phyloP scores from a whole-genome alignment of 2,797 vertebrate genomes.

The Anguilla obscura region DNA sequence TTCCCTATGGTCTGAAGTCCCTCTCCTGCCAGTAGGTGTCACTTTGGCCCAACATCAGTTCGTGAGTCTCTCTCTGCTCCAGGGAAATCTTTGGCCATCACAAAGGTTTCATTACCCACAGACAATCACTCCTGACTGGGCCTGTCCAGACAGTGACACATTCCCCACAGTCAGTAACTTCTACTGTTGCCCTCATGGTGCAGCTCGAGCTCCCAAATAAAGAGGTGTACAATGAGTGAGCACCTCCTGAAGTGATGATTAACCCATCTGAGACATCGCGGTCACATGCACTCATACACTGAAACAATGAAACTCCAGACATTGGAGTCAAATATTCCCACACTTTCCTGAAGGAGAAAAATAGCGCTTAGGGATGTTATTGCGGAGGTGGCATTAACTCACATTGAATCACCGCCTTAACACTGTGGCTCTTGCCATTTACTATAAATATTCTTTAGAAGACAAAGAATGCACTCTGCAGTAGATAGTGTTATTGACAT shows the following conservation, averaged over 20 bases:
- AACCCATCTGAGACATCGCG: neutral
- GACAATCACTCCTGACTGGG: neutral
- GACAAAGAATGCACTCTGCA: neutral
- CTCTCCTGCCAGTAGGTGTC: constrained; percentile 16
- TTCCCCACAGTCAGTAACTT: constrained; percentile 60
- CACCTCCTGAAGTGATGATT: neutral
- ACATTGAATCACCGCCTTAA: neutral
- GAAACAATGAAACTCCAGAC: constrained; percentile 13
- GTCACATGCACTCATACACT: neutral
- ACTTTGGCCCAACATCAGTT: constrained; percentile 23
- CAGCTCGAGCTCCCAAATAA: neutral
- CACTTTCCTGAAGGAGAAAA: neutral
- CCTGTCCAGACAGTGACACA: constrained; percentile 57
- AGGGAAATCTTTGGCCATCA: neutral
- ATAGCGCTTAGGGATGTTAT: neutral
- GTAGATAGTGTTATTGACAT: neutral
- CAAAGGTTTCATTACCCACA: constrained; percentile 1
- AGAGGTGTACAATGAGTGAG: neutral
- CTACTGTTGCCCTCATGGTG: constrained; percentile 49
- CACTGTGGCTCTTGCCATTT: neutral
- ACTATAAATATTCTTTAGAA: neutral
- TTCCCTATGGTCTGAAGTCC: neutral
- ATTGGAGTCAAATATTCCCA: constrained; percentile 15
- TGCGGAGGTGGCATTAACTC: neutral
- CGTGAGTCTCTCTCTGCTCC: neutral